These are phyloP conservation scores for Choristoneura fumiferana DNA, from an alignment of 1,140 invertebrate genomes.

Conservation along the genomic window DNA sequence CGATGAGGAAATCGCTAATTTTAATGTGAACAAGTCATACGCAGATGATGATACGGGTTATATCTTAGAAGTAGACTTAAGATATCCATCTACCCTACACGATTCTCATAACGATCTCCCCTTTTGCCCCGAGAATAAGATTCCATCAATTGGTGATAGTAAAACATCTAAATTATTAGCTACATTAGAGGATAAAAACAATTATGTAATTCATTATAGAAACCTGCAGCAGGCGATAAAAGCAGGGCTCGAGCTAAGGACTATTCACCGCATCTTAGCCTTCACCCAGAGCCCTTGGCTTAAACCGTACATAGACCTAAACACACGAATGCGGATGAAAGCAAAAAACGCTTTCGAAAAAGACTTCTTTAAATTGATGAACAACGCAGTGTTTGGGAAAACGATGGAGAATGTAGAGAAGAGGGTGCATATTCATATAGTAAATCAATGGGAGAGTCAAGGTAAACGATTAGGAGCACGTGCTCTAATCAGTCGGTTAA, in stretches of 20 bases:
- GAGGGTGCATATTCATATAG: not conserved
- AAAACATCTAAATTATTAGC: constrained; percentile 45
- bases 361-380: constrained; percentile 7
- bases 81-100: constrained; percentile 65
- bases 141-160: constrained; percentile 27
- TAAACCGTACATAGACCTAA: not conserved
- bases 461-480: not conserved
- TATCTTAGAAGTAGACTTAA: constrained; percentile 74
- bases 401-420: constrained; percentile 9
- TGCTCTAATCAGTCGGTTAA: not conserved
- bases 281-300: constrained; percentile 41
- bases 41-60: constrained; percentile 70
- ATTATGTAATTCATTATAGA: constrained; percentile 76
- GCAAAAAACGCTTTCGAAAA: not conserved
- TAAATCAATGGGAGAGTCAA: not conserved
- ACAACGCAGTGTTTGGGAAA: constrained; percentile 1
- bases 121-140: constrained; percentile 62
- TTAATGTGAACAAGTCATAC: constrained; percentile 39
- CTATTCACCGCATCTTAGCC: constrained; percentile 71
- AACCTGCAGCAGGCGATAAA: constrained; percentile 70
- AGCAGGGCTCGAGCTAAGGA: constrained; percentile 64
- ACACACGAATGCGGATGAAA: not conserved
- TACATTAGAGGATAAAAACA: constrained; percentile 53
- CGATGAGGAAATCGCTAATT: constrained; percentile 35
- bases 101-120: constrained; percentile 76